Conservation (phyloP, 2,113 vertebrate genomes). For the Pycnonotus jocosus region DNA sequence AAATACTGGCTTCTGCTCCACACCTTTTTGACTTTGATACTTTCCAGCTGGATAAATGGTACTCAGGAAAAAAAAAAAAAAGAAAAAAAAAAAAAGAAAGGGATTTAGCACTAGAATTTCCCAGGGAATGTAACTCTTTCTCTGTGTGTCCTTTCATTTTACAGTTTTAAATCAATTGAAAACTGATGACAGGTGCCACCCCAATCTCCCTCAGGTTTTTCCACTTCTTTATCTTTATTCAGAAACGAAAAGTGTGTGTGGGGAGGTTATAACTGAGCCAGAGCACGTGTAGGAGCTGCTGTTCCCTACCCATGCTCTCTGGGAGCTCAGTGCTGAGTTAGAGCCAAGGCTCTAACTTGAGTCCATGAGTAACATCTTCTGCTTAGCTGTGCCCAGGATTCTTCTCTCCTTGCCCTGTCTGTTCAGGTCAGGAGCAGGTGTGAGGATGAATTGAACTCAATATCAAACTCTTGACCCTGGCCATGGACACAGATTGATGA, state of each 20-base stretch:
- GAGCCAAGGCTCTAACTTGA: neutral
- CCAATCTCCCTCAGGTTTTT: neutral
- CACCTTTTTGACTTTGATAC: neutral
- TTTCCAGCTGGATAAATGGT: neutral
- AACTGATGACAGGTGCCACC: neutral
- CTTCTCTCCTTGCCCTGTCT: neutral
- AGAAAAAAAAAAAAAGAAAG: too few relatives aligned
- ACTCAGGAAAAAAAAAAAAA: neutral
- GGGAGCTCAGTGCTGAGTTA: neutral
- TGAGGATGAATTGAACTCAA: neutral
- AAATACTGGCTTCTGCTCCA: neutral
- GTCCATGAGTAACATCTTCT: neutral
- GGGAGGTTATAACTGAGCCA: neutral
- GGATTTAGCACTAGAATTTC: neutral
- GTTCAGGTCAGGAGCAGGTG: neutral
- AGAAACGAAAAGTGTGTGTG: neutral
- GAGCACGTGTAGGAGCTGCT: accelerated
- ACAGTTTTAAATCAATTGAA: neutral
- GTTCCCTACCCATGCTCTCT: neutral
- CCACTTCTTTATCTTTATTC: neutral
- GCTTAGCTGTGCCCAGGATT: neutral
- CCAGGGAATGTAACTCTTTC: neutral
- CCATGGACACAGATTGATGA: accelerated
- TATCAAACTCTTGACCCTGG: neutral
- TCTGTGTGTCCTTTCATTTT: neutral